These are phyloP conservation scores for Beroe ovata DNA, from an alignment of 37 sponge, comb jelly and placozoan species.

Conservation along the genomic window DNA sequence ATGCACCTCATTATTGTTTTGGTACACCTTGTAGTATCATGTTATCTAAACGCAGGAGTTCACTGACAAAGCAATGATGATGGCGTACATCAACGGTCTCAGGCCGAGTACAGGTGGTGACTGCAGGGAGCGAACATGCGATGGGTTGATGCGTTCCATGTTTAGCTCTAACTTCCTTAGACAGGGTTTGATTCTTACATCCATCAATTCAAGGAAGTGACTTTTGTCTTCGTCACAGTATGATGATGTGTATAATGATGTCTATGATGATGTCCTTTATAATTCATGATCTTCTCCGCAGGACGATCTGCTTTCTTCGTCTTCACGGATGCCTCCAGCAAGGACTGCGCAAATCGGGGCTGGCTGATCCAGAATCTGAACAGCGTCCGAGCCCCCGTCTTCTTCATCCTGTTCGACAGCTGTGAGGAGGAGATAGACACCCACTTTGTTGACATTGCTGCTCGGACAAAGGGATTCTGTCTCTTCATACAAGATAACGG, in stretches of 20 bases:
- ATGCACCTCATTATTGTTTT: no score
- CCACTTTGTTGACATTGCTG: not conserved
- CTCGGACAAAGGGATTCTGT: slow-evolving; percentile 24
- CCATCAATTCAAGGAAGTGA: no score
- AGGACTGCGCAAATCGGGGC: not conserved
- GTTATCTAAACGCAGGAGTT: no score
- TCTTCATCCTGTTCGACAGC: slow-evolving; percentile 47
- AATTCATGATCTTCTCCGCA: not conserved
- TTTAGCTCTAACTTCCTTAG: not conserved
- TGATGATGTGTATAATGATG: no score
- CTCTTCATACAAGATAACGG: not conserved
- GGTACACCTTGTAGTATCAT: no score
- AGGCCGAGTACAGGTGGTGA: not conserved
- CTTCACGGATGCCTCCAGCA: slow-evolving; percentile 57
- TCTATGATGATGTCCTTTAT: no score
- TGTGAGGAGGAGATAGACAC: slow-evolving; percentile 4
- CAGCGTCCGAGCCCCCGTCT: not conserved
- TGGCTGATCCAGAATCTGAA: not conserved
- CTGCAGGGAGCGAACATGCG: slow-evolving; percentile 7
- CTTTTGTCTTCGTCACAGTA: no score
- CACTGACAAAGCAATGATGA: not conserved
- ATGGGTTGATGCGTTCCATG: not conserved
- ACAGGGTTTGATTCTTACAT: no score
- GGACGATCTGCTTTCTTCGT: slow-evolving; percentile 1
- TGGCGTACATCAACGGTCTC: not conserved